These are phyloP conservation scores for Cotesia glomerata DNA, from an alignment of 1,140 invertebrate genomes.

Conservation along the genomic window DNA sequence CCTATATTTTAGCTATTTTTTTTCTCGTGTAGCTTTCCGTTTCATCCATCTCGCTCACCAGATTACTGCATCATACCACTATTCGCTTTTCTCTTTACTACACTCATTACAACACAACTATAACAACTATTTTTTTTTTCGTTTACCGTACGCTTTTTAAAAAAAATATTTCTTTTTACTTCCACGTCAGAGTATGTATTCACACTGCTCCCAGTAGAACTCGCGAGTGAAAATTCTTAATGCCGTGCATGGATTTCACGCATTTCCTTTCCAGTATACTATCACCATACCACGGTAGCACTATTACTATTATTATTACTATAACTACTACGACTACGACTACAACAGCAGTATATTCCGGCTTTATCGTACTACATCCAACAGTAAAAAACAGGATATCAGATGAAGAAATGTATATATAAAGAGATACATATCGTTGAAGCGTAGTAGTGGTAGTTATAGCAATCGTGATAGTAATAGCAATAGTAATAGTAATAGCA, in stretches of 20 bases:
- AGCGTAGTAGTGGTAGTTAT: too few relatives aligned
- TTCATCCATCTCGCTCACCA: too few relatives aligned
- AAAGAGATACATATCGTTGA: neutral
- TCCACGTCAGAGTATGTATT: neutral
- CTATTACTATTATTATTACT: too few relatives aligned
- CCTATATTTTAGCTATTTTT: neutral
- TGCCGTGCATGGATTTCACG: constrained; percentile 16
- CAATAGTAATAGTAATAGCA: neutral
- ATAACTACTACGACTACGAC: too few relatives aligned
- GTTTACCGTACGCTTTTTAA: neutral
- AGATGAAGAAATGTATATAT: neutral
- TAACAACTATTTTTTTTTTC: neutral
- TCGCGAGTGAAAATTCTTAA: constrained; percentile 18
- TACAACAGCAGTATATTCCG: too few relatives aligned
- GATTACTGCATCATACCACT: neutral
- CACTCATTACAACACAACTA: neutral
- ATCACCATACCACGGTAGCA: neutral
- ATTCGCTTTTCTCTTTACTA: neutral
- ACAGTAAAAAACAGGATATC: neutral
- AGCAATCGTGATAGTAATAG: neutral
- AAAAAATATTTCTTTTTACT: constrained; percentile 1
- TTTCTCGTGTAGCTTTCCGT: too few relatives aligned
- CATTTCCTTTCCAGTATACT: constrained; percentile 10
- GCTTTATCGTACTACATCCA: neutral
- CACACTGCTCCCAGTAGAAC: neutral